Evolutionary conservation across 2,797 vertebrate genomes (phyloP), one percentile per base, ranked within the genome.

Genomic region (Notoglanidium macrostoma): DNA sequence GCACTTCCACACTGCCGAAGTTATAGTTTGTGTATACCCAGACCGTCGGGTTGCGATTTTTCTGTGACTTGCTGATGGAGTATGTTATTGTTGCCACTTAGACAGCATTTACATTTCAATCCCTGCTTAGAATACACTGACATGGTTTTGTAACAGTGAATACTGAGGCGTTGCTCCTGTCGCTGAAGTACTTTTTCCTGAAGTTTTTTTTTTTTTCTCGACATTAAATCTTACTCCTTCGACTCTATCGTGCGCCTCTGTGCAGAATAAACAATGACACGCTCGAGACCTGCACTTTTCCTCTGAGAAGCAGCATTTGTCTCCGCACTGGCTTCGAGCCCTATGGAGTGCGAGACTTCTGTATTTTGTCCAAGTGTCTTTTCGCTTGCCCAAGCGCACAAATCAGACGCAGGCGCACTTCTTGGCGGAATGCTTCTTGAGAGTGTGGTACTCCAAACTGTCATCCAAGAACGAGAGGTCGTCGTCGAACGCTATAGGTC

Each of bases 401-500:
- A 81, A 72, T 97, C 96, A 99, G 91, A 99, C 94, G 9, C 98
- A 99, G 91, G 95, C 98, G 91, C 98, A 99, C 94, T 95, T 97
- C 92, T 97, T 97, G 19, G 98, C 98, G 91, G 98, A 99, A 96
- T 99, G 98, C 96, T 99, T 98, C 94, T 96, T 98, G 90, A 99
- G 94, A 73, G 97, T 98, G 94, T 99, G 98, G 93, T 99, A 99
- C 94, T 96, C 97, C 90, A 99, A 93, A 80, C 97, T 97, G 91
- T 99, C 98, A 6, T 99, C 98, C 96, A 99, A 92, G 94, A 99
- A 99, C 0, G 98, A 99, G 86, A 99, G 92, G 94, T 99, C 97
- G 3, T 99, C 98, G 1, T 99, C 98, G 2, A 98, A 99, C 9
- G 98, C 96, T 49, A 96, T 96, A 26, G 98, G 98, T 92, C 98